Base-by-base conservation (phyloP, 92 coral and sea anemone species). In the Porites rus region DNA sequence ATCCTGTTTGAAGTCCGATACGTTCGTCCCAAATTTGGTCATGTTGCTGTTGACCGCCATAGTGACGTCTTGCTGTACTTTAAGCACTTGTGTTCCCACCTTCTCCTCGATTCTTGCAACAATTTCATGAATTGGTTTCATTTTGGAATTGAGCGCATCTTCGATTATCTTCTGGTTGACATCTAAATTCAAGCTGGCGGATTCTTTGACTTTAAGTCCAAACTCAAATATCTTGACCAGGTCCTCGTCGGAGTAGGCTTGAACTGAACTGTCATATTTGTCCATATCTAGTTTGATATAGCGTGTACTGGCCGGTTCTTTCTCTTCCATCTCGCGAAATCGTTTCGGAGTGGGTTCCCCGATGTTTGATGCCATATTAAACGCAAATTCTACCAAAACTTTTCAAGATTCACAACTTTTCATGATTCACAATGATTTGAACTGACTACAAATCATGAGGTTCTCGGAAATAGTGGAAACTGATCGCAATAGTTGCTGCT, bases 181-280 rank as follows among this genome's bases (percentile, higher is more conserved):
- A 63, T 71, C 86, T 16, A 88, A 74, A 50, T 50, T 88, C 75
- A 84, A 69, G 62, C 46, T 75, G 8, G 81, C 81, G 2, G 90
- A 75, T 21, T 88, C 87, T 21, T 20, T 83, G 3, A 91, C 94
- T 69, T 31, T 58, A 22, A 91, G 80, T 31, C 94, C 94, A 6
- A 91, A 76, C 28, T 52, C 69, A 68, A 79, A 79, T 66, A 79
- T 51, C 2, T 11, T 65, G 3, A 65, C 74, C 12, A 65, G 73
- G 10, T 79, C 74, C 4, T 79, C 65, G 64, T 66, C 65, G 12
- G 84, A 65, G 25, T 38, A 28, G 9, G 10, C 51, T 43, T 51
- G 84, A 65, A 65, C 50, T 20, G 43, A 51, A 20, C 2, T 20
- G 50, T 79, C 21, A 62, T 79, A 79, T 4, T 79, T 65, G 7